Base-by-base conservation (phyloP, 2,888 invertebrate genomes). In the Cecidostiba fungosa region DNA sequence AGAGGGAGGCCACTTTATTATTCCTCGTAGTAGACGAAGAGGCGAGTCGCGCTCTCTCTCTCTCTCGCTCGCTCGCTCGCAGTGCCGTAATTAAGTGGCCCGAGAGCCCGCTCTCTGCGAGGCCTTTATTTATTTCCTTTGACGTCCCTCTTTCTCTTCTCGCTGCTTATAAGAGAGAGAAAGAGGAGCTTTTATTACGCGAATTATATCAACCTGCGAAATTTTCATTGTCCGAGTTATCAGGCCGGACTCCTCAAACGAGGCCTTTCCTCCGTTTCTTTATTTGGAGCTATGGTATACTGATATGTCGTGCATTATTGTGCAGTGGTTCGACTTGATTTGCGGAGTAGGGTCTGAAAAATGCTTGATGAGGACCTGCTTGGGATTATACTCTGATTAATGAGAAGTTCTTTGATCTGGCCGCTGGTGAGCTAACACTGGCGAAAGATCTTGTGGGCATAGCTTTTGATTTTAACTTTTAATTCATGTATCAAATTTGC, bases 21-120 rank as follows among this genome's bases (percentile, higher is more conserved):
- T 84, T 79, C 80, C 54, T 26, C 74, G 76, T 43, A 50, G 32
- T 23, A 39, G 54, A 23, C n/a, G 72, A n/a, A 19, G 47, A 32
- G 19, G 36, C 66, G 66, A 66, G 66, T 66, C n/a, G n/a, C n/a
- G n/a, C 29, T 10, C 66, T 66, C 62, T 23, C 29, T 23, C 23
- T 23, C 54, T n/a, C 14, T n/a, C 54, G n/a, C 54, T 3, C n/a
- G 1, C 66, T 32, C 26, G 14, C 6, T 29, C 59, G 23, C 85
- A 81, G 85, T 81, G 77, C 85, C 77, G 81, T 82, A 85, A 85
- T 85, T 85, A 73, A 66, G 47, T 29, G 36, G 36, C n/a, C 36
- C 62, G 72, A 26, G 77, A 32, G n/a, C 81, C 81, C 50, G 59
- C 47, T 32, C 47, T 32, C 74, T 14, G 0, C 26, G 8, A 16